Evolutionary conservation across 1,140 invertebrate genomes (phyloP).

Genomic region (Danaus plexippus): DNA sequence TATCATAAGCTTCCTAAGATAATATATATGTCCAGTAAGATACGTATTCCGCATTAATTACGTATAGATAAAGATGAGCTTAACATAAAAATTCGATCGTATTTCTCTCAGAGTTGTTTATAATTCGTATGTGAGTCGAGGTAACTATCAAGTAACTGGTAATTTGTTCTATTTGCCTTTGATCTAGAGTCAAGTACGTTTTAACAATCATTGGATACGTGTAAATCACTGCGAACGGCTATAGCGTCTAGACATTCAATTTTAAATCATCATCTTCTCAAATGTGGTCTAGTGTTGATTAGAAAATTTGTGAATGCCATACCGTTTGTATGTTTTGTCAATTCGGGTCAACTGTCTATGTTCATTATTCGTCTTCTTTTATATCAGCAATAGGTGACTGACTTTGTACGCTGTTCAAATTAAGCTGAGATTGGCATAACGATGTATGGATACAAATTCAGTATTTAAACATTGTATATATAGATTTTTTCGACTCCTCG

Average conservation of each 20-base stretch:
- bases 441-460: no score
- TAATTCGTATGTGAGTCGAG: conserved; percentile 7
- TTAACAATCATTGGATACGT: conserved; percentile 33
- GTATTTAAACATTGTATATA: no score
- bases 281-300: conserved; percentile 30
- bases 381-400: conserved; percentile 1
- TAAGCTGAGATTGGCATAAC: no score
- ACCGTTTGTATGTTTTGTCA: conserved; percentile 31
- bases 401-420: no score
- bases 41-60: not conserved
- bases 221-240: conserved; percentile 42
- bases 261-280: conserved; percentile 38
- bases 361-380: conserved; percentile 10
- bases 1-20: no score
- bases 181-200: conserved; percentile 19
- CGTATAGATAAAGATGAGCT: not conserved
- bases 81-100: conserved; percentile 5
- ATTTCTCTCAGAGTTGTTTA: conserved; percentile 11
- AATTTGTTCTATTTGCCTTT: conserved; percentile 29
- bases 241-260: conserved; percentile 55
- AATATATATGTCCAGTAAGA: no score
- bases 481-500: no score
- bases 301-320: conserved; percentile 41
- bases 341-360: conserved; percentile 37
- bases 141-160: conserved; percentile 18